These are phyloP conservation scores for Centroberyx gerrardi DNA, from an alignment of 2,797 vertebrate species.

Conservation along the genomic window DNA sequence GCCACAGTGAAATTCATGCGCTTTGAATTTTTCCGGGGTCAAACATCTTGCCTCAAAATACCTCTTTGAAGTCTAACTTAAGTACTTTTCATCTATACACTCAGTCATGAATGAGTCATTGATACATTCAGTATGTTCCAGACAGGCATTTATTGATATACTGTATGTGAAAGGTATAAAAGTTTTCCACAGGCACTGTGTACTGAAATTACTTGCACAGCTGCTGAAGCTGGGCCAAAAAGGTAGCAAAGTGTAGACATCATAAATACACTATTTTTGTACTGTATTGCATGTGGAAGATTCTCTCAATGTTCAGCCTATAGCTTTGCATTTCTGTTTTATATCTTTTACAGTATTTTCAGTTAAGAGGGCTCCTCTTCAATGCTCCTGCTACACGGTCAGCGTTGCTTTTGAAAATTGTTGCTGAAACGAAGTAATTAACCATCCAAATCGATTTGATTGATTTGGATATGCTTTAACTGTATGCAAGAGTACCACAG, in stretches of 20 bases:
- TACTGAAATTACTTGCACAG: conserved; percentile 39
- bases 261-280: conserved; percentile 12
- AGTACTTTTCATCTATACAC: conserved; percentile 24
- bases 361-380: not conserved
- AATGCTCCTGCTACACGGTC: conserved; percentile 7
- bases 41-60: conserved; percentile 35
- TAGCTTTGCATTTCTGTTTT: too few relatives aligned
- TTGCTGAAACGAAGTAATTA: conserved; percentile 54
- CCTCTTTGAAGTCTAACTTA: conserved; percentile 13
- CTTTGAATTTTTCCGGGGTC: conserved; percentile 29
- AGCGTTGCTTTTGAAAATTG: conserved; percentile 2
- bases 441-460: conserved; percentile 43
- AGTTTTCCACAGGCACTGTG: conserved; percentile 27
- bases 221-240: conserved; percentile 10
- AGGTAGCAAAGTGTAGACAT: not conserved
- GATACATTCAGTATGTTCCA: conserved; percentile 31
- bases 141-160: conserved; percentile 35
- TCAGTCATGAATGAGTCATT: conserved; percentile 26
- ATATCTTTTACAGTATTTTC: too few relatives aligned
- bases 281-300: not conserved
- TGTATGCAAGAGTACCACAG: conserved; percentile 15
- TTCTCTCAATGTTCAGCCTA: not conserved
- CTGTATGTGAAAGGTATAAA: conserved; percentile 28
- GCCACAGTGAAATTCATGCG: conserved; percentile 4
- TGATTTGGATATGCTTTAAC: conserved; percentile 34